Percentiles rank a stretch among this genome's conserved stretches.
Conservation (phyloP, 2,888 invertebrate genomes). For the Phaedon cochleariae region DNA sequence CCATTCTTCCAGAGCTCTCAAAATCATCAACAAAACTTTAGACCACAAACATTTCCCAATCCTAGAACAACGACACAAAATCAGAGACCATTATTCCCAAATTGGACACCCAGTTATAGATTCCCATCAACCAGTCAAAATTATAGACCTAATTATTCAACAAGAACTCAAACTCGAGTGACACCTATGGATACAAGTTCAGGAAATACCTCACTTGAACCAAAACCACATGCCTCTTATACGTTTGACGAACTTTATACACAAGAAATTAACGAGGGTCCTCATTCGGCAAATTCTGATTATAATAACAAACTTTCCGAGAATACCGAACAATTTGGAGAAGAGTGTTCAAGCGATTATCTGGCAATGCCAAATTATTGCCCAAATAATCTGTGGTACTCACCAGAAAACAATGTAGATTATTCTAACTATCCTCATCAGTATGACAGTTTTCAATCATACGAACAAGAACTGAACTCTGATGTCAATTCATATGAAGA, state of each 20-base stretch:
- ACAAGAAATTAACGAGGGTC: background rate
- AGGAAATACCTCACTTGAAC: too few relatives aligned
- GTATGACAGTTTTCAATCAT: too few relatives aligned
- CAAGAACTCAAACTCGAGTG: too few relatives aligned
- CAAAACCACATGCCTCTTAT: background rate
- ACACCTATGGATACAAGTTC: too few relatives aligned
- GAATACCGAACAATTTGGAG: background rate
- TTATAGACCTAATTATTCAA: too few relatives aligned
- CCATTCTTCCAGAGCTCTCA: background rate
- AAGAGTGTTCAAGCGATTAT: background rate
- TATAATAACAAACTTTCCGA: background rate
- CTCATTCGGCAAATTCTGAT: background rate
- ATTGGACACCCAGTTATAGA: too few relatives aligned
- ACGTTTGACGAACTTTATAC: too few relatives aligned
- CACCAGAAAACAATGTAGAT: background rate
- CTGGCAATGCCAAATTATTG: too few relatives aligned
- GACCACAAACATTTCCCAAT: background rate
- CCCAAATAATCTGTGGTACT: too few relatives aligned
- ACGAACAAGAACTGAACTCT: too few relatives aligned
- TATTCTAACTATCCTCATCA: background rate
- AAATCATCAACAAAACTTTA: background rate
- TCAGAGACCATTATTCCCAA: background rate
- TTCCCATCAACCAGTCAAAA: too few relatives aligned
- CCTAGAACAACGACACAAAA: background rate
- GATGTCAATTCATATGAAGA: background rate